Percentiles rank a stretch among this genome's conserved stretches.
Conservation (phyloP, 2,113 vertebrate genomes). For the Morone saxatilis region DNA sequence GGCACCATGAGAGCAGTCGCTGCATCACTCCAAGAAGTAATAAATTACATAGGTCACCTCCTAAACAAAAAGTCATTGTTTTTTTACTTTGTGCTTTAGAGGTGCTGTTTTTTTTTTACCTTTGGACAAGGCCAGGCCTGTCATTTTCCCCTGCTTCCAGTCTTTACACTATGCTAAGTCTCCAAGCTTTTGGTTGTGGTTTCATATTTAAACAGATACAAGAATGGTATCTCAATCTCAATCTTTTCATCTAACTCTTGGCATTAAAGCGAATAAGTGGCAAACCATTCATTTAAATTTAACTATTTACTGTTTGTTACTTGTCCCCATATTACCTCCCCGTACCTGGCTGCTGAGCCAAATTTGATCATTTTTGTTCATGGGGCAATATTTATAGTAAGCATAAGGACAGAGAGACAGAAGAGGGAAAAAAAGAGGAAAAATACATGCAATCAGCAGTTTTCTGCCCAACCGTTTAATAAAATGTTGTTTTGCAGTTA, state of each 20-base stretch:
- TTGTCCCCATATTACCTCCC: too few relatives aligned
- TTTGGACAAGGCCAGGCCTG: background rate
- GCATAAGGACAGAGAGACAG: background rate
- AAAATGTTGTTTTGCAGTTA: slow-evolving; percentile 33
- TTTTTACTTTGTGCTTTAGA: background rate
- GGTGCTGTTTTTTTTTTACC: background rate
- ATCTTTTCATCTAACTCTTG: background rate
- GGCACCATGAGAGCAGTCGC: too few relatives aligned
- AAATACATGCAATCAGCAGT: background rate
- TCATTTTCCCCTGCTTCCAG: background rate
- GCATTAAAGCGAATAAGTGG: background rate
- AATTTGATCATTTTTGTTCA: background rate
- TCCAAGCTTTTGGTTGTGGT: background rate
- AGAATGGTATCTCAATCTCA: background rate
- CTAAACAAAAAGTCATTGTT: too few relatives aligned
- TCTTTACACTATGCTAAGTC: background rate
- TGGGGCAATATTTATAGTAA: background rate
- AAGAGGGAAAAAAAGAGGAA: background rate
- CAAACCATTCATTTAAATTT: background rate
- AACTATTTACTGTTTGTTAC: background rate
- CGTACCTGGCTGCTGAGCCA: background rate
- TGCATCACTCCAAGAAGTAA: too few relatives aligned
- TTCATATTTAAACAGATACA: background rate
- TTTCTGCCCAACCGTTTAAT: background rate
- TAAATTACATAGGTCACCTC: too few relatives aligned